phyloP scores from a whole-genome alignment of 2,797 vertebrate genomes.

The Brachymystax lenok region DNA sequence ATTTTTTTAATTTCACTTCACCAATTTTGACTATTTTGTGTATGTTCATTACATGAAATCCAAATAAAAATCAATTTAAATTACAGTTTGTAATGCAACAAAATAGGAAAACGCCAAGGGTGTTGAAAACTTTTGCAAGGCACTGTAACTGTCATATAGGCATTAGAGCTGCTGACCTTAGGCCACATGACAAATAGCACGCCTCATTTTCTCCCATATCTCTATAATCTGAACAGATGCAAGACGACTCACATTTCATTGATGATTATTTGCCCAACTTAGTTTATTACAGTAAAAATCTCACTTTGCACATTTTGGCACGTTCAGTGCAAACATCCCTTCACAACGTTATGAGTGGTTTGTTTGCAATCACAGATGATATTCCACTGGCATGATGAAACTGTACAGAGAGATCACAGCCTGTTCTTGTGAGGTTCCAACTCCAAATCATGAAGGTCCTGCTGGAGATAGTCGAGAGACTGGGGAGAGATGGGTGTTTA shows the following conservation, averaged over 20 bases:
- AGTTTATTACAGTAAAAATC: not conserved
- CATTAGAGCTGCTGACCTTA: constrained; percentile 8
- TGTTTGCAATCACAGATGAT: not conserved
- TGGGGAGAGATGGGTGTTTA: too few relatives aligned
- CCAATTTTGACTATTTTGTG: too few relatives aligned
- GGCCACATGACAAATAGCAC: not conserved
- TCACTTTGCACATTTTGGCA: not conserved
- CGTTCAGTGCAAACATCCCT: not conserved
- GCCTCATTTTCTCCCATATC: not conserved
- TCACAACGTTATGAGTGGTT: not conserved
- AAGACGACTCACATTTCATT: not conserved
- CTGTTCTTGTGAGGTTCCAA: not conserved
- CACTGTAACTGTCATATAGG: not conserved
- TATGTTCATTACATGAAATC: too few relatives aligned
- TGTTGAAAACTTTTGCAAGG: too few relatives aligned
- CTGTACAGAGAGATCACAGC: not conserved
- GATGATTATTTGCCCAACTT: not conserved
- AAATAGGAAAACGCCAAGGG: too few relatives aligned
- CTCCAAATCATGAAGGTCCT: too few relatives aligned
- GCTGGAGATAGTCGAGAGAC: not conserved
- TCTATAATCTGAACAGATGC: not conserved
- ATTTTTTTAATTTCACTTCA: too few relatives aligned
- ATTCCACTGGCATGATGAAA: not conserved
- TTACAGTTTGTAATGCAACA: too few relatives aligned
- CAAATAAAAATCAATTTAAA: too few relatives aligned